phyloP scores from a whole-genome alignment of 2,797 vertebrate species.

The Pempheris klunzingeri region DNA sequence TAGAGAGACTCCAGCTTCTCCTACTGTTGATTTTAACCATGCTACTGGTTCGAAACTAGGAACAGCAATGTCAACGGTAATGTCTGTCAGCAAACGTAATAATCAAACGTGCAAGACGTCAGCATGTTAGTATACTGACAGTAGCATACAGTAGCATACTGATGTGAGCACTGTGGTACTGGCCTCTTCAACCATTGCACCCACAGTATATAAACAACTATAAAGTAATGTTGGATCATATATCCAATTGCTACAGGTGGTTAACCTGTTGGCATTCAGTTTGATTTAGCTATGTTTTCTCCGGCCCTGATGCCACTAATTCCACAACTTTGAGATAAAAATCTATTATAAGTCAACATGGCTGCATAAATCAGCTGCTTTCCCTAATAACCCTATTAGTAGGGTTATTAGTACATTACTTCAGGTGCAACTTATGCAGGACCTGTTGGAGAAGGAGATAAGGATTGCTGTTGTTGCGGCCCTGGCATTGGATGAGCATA shows the following conservation, averaged over 20 bases:
- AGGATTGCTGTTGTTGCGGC: not conserved
- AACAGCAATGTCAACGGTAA: not conserved
- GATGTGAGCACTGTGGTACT: too few relatives aligned
- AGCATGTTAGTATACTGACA: too few relatives aligned
- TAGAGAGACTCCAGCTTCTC: not conserved
- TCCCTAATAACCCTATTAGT: conserved; percentile 19
- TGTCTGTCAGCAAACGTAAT: not conserved
- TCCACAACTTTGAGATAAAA: not conserved
- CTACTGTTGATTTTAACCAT: not conserved
- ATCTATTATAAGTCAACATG: not conserved
- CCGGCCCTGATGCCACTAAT: not conserved
- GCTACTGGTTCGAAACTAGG: not conserved
- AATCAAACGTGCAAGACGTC: too few relatives aligned
- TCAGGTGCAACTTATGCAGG: conserved; percentile 14
- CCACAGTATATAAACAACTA: not conserved
- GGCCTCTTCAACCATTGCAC: not conserved
- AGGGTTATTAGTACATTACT: conserved; percentile 22
- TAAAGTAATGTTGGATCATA: not conserved
- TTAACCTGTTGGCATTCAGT: not conserved
- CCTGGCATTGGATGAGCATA: conserved; percentile 3
- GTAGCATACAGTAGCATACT: too few relatives aligned
- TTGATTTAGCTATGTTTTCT: not conserved
- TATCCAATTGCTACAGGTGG: not conserved
- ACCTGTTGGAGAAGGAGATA: not conserved
- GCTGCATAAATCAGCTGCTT: not conserved